These are phyloP conservation scores for Kryphioiulus occultus DNA, from an alignment of 2,888 invertebrate genomes.

Conservation along the genomic window DNA sequence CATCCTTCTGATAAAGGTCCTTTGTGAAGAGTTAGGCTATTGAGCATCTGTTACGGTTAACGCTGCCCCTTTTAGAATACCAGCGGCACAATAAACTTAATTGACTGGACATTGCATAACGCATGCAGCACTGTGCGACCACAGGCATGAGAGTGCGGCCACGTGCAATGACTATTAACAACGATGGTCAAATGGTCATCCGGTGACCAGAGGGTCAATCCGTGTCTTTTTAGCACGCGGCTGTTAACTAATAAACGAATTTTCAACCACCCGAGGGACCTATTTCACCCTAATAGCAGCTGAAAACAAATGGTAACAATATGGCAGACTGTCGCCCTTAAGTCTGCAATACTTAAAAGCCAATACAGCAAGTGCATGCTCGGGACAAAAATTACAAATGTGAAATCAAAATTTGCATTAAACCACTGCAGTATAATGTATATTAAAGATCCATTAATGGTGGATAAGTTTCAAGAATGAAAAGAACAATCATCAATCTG, in stretches of 20 bases:
- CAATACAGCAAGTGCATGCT: background rate
- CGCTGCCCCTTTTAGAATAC: background rate
- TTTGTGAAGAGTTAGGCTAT: background rate
- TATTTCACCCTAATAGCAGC: background rate
- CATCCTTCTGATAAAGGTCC: background rate
- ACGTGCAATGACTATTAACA: background rate
- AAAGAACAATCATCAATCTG: too few relatives aligned
- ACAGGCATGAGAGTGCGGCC: background rate
- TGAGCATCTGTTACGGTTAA: background rate
- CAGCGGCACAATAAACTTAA: background rate
- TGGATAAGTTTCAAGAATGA: too few relatives aligned
- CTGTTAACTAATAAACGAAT: background rate
- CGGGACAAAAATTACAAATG: too few relatives aligned
- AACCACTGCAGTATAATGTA: too few relatives aligned
- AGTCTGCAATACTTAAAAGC: background rate
- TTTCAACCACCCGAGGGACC: background rate
- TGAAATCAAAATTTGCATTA: too few relatives aligned
- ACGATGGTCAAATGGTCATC: background rate
- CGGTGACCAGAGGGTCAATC: background rate
- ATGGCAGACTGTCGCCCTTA: background rate
- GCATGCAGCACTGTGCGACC: background rate
- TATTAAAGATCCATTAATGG: too few relatives aligned
- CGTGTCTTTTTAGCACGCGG: background rate
- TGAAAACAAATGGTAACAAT: background rate
- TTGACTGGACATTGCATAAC: constrained; percentile 5